phyloP scores from a whole-genome alignment of 2,888 invertebrate genomes.

The Deilephila elpenor region DNA sequence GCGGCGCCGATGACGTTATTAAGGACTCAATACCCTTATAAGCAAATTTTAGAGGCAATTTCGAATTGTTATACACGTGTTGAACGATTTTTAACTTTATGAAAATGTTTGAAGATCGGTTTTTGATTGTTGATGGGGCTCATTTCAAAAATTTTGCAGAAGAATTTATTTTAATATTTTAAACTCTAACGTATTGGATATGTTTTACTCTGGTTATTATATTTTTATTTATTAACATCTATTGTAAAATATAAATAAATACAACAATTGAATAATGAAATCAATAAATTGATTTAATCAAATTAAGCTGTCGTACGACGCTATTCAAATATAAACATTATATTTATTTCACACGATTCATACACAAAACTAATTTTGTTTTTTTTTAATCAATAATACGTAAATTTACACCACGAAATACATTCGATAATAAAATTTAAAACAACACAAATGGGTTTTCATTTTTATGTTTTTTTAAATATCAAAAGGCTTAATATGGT shows the following conservation, averaged over 20 bases:
- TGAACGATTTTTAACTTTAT: constrained; percentile 39
- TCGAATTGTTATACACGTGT: constrained; percentile 41
- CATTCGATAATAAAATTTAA: neutral
- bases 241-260: no score
- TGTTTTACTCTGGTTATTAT: no score
- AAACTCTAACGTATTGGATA: neutral
- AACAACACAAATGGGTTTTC: no score
- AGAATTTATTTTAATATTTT: neutral
- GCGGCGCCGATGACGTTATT: constrained; percentile 71
- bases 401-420: neutral
- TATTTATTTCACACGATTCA: neutral
- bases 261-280: no score
- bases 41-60: constrained; percentile 49
- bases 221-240: no score
- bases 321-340: neutral
- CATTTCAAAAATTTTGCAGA: neutral
- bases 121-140: constrained; percentile 24
- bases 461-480: no score
- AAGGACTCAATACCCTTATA: constrained; percentile 52
- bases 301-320: no score
- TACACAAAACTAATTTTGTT: neutral
- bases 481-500: neutral
- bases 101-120: neutral
- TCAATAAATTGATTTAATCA: no score
- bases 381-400: neutral